A percentile compares a stretch with the other conserved stretches of the same genome.
Evolutionary conservation across 2,888 invertebrate genomes (phyloP).

Genomic region (Meganola albula): DNA sequence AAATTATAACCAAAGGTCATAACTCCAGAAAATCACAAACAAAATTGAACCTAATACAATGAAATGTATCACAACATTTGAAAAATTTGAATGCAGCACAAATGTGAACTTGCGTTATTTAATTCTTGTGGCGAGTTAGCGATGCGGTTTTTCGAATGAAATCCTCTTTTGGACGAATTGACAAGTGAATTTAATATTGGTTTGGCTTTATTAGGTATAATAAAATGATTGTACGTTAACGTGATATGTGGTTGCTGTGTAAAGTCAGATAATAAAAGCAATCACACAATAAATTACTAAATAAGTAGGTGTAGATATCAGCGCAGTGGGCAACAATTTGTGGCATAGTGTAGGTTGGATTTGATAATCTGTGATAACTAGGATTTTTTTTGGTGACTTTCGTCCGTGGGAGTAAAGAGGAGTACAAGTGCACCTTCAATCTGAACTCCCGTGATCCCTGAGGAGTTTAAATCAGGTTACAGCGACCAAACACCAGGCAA

Average conservation of each 20-base stretch:
- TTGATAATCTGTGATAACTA: too few relatives aligned
- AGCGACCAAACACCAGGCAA: too few relatives aligned
- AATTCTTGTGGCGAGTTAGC: constrained; percentile 39
- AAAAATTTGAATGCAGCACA: constrained; percentile 10
- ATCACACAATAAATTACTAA: too few relatives aligned
- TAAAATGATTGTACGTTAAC: constrained; percentile 41
- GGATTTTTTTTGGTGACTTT: too few relatives aligned
- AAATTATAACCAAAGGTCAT: constrained; percentile 23
- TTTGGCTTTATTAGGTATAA: constrained; percentile 39
- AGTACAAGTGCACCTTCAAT: too few relatives aligned
- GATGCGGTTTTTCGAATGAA: constrained; percentile 72
- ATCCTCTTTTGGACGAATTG: constrained; percentile 60
- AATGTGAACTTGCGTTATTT: constrained; percentile 29
- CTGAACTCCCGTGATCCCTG: too few relatives aligned
- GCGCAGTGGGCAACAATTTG: too few relatives aligned
- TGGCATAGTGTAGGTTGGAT: too few relatives aligned
- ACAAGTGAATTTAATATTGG: constrained; percentile 60
- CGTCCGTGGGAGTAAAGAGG: too few relatives aligned
- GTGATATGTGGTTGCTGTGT: constrained; percentile 36
- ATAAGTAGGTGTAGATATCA: too few relatives aligned
- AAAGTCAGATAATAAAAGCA: constrained; percentile 33
- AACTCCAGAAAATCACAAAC: constrained; percentile 3
- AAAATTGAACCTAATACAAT: constrained; percentile 16
- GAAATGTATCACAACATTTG: not conserved
- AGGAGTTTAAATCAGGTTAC: too few relatives aligned